Conservation (phyloP, 2,797 vertebrate genomes). For the Anguilla marmorata region DNA sequence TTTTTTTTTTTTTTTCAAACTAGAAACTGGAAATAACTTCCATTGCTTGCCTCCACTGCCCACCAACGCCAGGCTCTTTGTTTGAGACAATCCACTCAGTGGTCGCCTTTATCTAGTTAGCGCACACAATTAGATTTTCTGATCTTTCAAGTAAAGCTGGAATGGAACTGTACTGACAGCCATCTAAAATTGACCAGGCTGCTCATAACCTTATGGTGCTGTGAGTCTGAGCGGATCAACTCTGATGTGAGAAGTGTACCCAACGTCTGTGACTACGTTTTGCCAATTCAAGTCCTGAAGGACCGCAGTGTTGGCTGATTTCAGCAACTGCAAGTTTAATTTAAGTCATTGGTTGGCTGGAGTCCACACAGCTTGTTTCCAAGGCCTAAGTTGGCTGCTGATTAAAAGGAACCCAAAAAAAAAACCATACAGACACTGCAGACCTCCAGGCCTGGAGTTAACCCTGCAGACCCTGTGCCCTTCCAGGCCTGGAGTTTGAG, state of each 20-base stretch:
- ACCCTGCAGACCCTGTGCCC: neutral
- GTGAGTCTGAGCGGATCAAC: neutral
- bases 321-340: neutral
- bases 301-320: neutral
- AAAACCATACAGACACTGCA: neutral
- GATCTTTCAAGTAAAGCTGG: no score
- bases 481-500: no score
- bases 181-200: neutral
- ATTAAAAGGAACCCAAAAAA: neutral
- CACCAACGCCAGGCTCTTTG: no score
- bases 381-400: neutral
- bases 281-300: neutral
- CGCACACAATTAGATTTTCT: no score
- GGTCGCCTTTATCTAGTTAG: no score
- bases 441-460: neutral
- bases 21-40: neutral
- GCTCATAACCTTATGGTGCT: neutral
- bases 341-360: neutral
- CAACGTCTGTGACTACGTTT: neutral
- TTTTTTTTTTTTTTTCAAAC: neutral
- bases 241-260: no score
- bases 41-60: neutral
- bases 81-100: no score
- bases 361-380: neutral
- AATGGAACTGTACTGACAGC: neutral